Percentiles rank a stretch among this genome's conserved stretches.
Evolutionary conservation across 1,140 invertebrate genomes (phyloP).

Genomic region (Melitaea cinxia): DNA sequence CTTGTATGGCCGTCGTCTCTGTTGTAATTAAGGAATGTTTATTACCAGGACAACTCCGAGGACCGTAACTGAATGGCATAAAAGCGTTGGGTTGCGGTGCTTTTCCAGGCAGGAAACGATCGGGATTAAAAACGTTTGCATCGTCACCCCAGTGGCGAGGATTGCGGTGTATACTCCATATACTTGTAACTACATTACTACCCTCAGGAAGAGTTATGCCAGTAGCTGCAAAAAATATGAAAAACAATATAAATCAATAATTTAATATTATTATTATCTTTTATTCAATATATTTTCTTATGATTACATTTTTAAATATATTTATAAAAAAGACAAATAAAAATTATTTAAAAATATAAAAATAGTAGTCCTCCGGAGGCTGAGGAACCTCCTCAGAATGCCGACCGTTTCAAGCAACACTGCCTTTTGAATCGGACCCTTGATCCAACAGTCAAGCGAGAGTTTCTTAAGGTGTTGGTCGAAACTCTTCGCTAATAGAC

Average conservation of each 20-base stretch:
- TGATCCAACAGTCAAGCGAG: too few relatives aligned
- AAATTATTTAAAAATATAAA: too few relatives aligned
- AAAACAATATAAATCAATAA: background rate
- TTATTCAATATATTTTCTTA: background rate
- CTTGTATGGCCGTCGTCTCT: too few relatives aligned
- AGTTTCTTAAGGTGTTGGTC: too few relatives aligned
- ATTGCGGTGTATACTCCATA: slow-evolving; percentile 16
- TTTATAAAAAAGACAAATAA: too few relatives aligned
- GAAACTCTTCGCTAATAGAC: too few relatives aligned
- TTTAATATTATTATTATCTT: too few relatives aligned
- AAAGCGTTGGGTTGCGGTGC: background rate
- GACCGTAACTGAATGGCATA: slow-evolving; percentile 43
- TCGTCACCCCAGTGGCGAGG: slow-evolving; percentile 9
- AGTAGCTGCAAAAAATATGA: background rate
- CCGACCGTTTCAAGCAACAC: too few relatives aligned
- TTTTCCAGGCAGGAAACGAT: slow-evolving; percentile 11
- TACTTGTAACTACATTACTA: background rate
- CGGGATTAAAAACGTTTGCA: slow-evolving; percentile 1
- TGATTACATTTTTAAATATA: too few relatives aligned
- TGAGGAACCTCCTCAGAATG: too few relatives aligned
- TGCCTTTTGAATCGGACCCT: too few relatives aligned
- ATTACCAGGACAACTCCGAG: slow-evolving; percentile 83
- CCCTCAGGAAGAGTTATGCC: background rate
- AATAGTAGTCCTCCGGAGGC: too few relatives aligned
- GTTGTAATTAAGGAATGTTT: background rate